These are phyloP conservation scores for Cnemophilus loriae DNA, from an alignment of 2,113 vertebrate species.

Conservation along the genomic window DNA sequence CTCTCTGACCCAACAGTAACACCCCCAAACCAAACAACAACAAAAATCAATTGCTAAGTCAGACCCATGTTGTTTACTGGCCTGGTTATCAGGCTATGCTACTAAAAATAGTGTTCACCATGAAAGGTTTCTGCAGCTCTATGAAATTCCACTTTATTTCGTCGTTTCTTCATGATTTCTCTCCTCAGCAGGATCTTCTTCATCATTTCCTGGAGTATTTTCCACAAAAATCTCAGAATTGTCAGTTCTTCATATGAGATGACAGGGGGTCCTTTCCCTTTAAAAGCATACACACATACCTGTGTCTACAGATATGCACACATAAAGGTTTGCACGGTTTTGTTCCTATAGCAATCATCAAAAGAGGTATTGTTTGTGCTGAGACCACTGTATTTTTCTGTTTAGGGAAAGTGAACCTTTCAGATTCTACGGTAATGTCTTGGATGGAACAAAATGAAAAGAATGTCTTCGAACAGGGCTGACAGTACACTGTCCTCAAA, in stretches of 20 bases:
- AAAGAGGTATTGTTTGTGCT: not conserved
- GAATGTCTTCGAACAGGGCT: not conserved
- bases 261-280: not conserved
- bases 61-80: not conserved
- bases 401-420: not conserved
- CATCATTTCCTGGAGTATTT: not conserved
- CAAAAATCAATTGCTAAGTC: not conserved
- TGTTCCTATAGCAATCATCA: not conserved
- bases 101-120: not conserved
- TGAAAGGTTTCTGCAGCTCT: not conserved
- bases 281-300: not conserved
- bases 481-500: not conserved
- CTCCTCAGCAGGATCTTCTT: not conserved
- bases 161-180: not conserved
- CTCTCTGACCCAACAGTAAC: not conserved
- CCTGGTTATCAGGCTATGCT: not conserved
- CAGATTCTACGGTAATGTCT: not conserved
- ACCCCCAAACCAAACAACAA: not conserved
- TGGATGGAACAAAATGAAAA: not conserved
- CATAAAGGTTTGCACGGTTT: not conserved
- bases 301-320: not conserved
- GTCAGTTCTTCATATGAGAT: not conserved
- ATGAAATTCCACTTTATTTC: not conserved
- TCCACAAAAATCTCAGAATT: not conserved
- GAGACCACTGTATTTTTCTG: not conserved